Percentiles rank a stretch among this genome's conserved stretches.
Conservation (phyloP, 2,888 invertebrate genomes). For the Zygaena filipendulae region DNA sequence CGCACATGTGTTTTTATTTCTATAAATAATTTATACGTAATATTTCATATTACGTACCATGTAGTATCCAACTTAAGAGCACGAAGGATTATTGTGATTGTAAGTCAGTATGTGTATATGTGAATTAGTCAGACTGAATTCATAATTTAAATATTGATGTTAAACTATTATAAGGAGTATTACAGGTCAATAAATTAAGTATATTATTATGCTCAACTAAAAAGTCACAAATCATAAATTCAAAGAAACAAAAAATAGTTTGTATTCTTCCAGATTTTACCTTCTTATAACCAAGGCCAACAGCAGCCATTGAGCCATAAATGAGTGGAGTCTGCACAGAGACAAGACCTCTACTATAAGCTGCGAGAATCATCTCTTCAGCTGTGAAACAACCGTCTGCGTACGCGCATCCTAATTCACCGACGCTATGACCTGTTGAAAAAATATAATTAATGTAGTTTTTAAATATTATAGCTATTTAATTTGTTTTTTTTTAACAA, state of each 20-base stretch:
- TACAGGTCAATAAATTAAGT: too few species aligned
- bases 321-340: slow-evolving; percentile 76
- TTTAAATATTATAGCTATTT: too few species aligned
- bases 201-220: too few species aligned
- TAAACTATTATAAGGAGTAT: too few species aligned
- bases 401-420: slow-evolving; percentile 94
- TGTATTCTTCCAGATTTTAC: slow-evolving; percentile 25
- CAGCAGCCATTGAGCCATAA: slow-evolving; percentile 87
- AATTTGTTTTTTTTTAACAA: too few species aligned
- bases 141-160: too few species aligned
- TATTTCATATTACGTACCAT: background rate
- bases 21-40: too few species aligned
- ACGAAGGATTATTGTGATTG: background rate
- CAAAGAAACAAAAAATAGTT: background rate
- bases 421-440: slow-evolving; percentile 92
- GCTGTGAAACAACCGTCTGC: slow-evolving; percentile 90
- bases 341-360: slow-evolving; percentile 83
- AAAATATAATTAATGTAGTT: slow-evolving; percentile 2
- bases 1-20: background rate
- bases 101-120: too few species aligned
- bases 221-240: too few species aligned
- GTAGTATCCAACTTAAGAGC: background rate
- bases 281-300: slow-evolving; percentile 72
- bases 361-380: slow-evolving; percentile 83
- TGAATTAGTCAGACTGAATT: too few species aligned